These are phyloP conservation scores for Ashinkailepas kermadecensis DNA, from an alignment of 2,888 invertebrate genomes.

Conservation along the genomic window DNA sequence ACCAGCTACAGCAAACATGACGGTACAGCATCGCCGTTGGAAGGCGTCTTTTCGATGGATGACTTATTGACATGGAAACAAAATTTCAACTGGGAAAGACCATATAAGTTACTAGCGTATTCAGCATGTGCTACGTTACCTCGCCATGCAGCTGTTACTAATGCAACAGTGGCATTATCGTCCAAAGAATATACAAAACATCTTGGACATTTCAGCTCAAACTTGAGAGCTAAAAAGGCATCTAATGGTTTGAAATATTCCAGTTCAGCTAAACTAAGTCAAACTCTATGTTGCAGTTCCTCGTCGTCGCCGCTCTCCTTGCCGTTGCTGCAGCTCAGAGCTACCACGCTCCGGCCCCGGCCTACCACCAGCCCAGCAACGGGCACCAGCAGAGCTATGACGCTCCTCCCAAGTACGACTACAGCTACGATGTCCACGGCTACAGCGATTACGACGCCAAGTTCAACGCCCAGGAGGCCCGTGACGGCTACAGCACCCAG, in stretches of 20 bases:
- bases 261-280: too few species aligned
- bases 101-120: too few species aligned
- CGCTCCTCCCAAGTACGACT: constrained; percentile 23
- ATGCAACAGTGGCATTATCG: too few species aligned
- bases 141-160: too few species aligned
- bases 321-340: neutral
- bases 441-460: constrained; percentile 27
- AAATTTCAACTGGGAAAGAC: too few species aligned
- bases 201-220: too few species aligned
- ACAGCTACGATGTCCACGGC: constrained; percentile 29
- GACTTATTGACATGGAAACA: too few species aligned
- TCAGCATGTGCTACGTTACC: too few species aligned
- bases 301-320: neutral
- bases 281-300: neutral
- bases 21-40: neutral
- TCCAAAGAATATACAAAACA: too few species aligned
- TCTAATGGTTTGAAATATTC: too few species aligned
- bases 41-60: too few species aligned
- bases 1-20: neutral
- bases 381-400: neutral
- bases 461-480: constrained; percentile 25
- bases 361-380: neutral
- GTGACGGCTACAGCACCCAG: constrained; percentile 29
- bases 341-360: neutral
- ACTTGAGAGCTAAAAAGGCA: too few species aligned